Evolutionary conservation across 1,140 invertebrate genomes (phyloP).

Genomic region (Scaptomyza pallida): DNA sequence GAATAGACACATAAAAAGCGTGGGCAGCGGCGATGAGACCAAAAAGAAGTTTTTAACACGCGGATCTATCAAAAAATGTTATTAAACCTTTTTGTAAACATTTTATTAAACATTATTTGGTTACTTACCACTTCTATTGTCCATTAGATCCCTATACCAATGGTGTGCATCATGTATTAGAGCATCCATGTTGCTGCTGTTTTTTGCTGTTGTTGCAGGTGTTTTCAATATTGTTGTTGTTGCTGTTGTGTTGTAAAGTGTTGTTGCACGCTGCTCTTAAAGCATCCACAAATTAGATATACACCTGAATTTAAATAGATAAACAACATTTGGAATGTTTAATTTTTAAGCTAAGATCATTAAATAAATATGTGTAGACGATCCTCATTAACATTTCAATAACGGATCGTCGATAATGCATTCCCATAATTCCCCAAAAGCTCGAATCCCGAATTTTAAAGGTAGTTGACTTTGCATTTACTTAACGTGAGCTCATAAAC

Average conservation of each 20-base stretch:
- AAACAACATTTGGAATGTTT: neutral
- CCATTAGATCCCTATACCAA: constrained; percentile 91
- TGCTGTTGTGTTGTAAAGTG: neutral
- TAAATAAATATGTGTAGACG: neutral
- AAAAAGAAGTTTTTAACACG: constrained; percentile 95
- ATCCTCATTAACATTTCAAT: no score
- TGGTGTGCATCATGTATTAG: constrained; percentile 87
- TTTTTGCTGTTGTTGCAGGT: neutral
- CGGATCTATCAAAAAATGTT: constrained; percentile 88
- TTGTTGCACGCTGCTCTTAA: neutral
- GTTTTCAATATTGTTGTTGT: neutral
- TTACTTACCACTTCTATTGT: constrained; percentile 91
- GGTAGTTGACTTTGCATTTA: no score
- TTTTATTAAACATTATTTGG: neutral
- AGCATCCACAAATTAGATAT: neutral
- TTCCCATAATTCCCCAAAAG: no score
- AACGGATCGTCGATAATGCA: no score
- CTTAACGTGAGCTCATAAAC: no score
- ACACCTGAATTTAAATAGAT: neutral
- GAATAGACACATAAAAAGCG: constrained; percentile 91
- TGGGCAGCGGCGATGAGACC: constrained; percentile 96
- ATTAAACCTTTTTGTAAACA: neutral
- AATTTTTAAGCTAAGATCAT: neutral
- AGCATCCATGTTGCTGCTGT: constrained; percentile 63
- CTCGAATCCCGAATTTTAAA: no score